These are phyloP conservation scores for Chondrilla cf. caribensis DNA, from an alignment of 37 sponge, comb jelly and placozoan species.

Conservation along the genomic window DNA sequence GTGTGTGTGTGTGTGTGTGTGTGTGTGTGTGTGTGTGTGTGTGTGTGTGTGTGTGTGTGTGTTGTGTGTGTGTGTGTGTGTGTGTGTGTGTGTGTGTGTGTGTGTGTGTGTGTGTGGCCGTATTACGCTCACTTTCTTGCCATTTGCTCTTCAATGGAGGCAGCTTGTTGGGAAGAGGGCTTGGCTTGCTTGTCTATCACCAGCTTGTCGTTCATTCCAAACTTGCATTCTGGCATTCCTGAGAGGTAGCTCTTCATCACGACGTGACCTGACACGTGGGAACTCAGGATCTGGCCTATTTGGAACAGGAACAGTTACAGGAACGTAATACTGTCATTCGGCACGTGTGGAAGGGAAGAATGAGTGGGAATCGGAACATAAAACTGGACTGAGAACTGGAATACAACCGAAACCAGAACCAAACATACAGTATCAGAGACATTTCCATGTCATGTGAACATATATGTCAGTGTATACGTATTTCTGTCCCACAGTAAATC, in stretches of 20 bases:
- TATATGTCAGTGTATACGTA: no score
- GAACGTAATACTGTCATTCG: not conserved
- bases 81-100: no score
- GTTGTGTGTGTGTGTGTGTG: no score
- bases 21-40: no score
- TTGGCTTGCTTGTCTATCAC: conserved; percentile 88
- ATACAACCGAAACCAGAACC: not conserved
- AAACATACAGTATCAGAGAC: no score
- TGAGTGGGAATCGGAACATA: not conserved
- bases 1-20: no score
- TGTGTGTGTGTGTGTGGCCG: not conserved
- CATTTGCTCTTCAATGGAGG: conserved; percentile 54
- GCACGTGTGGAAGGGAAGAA: not conserved
- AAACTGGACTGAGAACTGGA: not conserved
- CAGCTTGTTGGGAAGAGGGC: conserved; percentile 76
- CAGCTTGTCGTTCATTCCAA: conserved; percentile 98
- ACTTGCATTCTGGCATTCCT: conserved; percentile 99
- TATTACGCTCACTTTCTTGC: conserved; percentile 31
- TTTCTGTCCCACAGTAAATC: no score
- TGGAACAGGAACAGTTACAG: not conserved
- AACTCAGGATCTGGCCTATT: conserved; percentile 80
- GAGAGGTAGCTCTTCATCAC: conserved; percentile 93
- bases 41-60: no score
- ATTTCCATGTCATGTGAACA: no score
- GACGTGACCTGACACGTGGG: conserved; percentile 92